Evolutionary conservation across 2,888 invertebrate genomes (phyloP), one percentile per base, ranked within the genome.

Genomic region (Octonoba sinensis): DNA sequence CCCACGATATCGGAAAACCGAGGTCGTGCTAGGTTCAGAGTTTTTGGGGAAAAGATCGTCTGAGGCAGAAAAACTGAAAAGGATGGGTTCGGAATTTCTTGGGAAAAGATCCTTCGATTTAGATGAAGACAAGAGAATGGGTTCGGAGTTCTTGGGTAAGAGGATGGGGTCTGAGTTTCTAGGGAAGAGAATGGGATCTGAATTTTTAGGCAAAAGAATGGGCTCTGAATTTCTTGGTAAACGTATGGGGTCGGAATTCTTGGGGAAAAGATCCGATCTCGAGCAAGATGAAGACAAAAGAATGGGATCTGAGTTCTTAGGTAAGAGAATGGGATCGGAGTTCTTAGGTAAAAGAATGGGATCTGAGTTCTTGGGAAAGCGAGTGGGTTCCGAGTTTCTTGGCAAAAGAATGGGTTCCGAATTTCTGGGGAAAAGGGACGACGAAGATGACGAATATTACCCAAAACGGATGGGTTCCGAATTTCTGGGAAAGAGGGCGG

Each of bases 191-290:
- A 64, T 76, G 65, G 83, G 83, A 12, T 82, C 81, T 1, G 83
- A 84, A 57, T 84, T 84, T 46, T 51, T 84, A 3, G 84, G 84
- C 1, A 84, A 84, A 49, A 75, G 83, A 51, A 79, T 72, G 70
- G 74, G 71, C 2, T 79, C 70, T 0, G 78, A 78, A 27, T 78
- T 79, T 57, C 46, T 83, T 65, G 85, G 84, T 12, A 85, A 85
- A 69, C 65, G 85, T 62, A 85, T 85, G 85, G 85, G 85, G 8
- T 85, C 85, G 0, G 85, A 85, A 60, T 85, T 85, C 65, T 77
- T 85, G 70, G 85, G 85, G 15, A 85, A 85, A 74, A 69, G 83
- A 47, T 82, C 60, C 13, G 51, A 24, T 15, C 60, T 46, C 6
- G 36, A 36, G 11, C 36, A 36, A 8, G 36, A 36, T 36, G 36